Evolutionary conservation across 2,113 vertebrate species (phyloP).

Genomic region (Cercocebus atys): DNA sequence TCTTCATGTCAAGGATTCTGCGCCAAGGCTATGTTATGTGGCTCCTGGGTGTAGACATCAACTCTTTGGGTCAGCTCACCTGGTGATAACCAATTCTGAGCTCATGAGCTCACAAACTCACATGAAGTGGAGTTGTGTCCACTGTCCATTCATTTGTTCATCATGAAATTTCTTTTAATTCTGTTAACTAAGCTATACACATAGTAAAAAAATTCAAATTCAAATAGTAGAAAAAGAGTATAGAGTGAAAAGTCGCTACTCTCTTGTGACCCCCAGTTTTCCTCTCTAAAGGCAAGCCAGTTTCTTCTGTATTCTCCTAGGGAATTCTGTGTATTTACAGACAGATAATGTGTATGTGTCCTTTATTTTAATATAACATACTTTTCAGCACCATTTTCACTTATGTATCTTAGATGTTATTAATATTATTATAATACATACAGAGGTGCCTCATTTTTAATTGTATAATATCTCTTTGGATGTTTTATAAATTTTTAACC

Average conservation of each 20-base stretch:
- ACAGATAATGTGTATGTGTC: background rate
- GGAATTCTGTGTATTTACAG: constrained; percentile 12
- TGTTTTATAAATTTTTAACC: constrained; percentile 14
- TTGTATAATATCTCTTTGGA: background rate
- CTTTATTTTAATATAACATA: background rate
- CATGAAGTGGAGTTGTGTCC: background rate
- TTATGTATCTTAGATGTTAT: background rate
- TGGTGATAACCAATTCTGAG: background rate
- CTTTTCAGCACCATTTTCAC: constrained; percentile 10
- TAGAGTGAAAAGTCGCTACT: background rate
- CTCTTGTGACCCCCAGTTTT: background rate
- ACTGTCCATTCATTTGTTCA: background rate
- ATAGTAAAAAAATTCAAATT: constrained; percentile 14
- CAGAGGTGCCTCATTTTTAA: constrained; percentile 16
- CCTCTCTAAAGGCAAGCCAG: background rate
- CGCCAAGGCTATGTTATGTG: background rate
- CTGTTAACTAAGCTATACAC: background rate
- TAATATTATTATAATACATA: background rate
- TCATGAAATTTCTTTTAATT: constrained; percentile 5
- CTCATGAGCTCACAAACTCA: background rate
- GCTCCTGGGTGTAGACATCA: background rate
- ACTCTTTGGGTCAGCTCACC: background rate
- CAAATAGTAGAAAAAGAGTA: background rate
- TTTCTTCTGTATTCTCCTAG: background rate
- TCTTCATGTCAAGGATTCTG: background rate